A percentile compares a stretch with the other conserved stretches of the same genome.
Evolutionary conservation across 1,140 invertebrate species (phyloP).

Genomic region (Temnothorax longispinosus): DNA sequence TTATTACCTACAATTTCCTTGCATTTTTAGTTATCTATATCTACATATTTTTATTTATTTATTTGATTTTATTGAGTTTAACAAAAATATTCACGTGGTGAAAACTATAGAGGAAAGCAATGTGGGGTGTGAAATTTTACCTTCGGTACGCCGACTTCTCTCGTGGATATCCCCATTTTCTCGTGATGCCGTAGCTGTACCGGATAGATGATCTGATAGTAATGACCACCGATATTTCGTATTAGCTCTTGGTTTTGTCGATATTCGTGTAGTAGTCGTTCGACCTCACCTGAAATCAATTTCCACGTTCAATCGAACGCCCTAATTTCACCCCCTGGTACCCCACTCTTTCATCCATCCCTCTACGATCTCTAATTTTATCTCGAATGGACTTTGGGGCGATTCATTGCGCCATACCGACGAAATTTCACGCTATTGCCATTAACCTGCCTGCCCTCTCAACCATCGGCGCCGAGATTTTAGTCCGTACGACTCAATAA

Average conservation of each 20-base stretch:
- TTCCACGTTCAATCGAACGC: constrained; percentile 67
- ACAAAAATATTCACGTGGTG: background rate
- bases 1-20: background rate
- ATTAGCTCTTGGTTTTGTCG: constrained; percentile 96
- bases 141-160: constrained; percentile 93
- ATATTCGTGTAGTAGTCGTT: constrained; percentile 94
- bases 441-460: constrained; percentile 30
- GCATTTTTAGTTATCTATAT: background rate
- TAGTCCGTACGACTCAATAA: constrained; percentile 31
- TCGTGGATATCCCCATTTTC: constrained; percentile 97
- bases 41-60: background rate
- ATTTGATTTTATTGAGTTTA: background rate
- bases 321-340: constrained; percentile 48
- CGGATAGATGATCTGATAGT: constrained; percentile 97
- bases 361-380: constrained; percentile 50
- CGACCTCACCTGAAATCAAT: constrained; percentile 92
- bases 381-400: constrained; percentile 54
- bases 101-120: background rate
- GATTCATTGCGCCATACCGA: constrained; percentile 38
- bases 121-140: constrained; percentile 84
- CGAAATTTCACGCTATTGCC: constrained; percentile 49
- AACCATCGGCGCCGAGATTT: constrained; percentile 21
- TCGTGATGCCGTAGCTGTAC: constrained; percentile 97
- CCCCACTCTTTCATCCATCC: constrained; percentile 4
- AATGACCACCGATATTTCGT: constrained; percentile 94